These are phyloP conservation scores for Oreochromis mossambicus DNA, from an alignment of 2,797 vertebrate species.

Conservation along the genomic window DNA sequence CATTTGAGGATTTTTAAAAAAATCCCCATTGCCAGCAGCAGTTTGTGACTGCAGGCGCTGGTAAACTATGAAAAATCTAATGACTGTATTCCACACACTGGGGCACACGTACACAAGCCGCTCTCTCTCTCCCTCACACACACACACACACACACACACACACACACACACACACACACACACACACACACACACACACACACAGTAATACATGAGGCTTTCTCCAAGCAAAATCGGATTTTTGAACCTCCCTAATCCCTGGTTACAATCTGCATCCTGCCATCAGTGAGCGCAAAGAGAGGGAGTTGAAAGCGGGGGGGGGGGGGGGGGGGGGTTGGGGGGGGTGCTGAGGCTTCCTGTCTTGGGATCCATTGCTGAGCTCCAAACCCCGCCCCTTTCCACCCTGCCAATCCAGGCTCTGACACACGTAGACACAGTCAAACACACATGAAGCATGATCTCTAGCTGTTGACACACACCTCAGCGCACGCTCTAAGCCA, in stretches of 20 bases:
- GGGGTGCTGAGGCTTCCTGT: conserved; percentile 33
- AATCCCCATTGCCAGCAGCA: conserved; percentile 30
- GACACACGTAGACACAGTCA: conserved; percentile 30
- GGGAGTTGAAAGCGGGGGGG: neutral
- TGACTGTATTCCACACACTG: conserved; percentile 47
- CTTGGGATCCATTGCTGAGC: conserved; percentile 52
- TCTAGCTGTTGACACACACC: conserved; percentile 33
- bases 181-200: neutral
- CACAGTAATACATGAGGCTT: conserved; percentile 71
- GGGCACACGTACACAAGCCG: conserved; percentile 24
- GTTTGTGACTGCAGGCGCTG: conserved; percentile 52
- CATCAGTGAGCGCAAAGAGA: conserved; percentile 70
- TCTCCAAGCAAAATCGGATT: conserved; percentile 87
- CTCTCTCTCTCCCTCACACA: neutral
- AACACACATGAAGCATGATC: conserved; percentile 53
- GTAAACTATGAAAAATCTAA: conserved; percentile 80
- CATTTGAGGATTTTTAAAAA: conserved; percentile 36
- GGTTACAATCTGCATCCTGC: conserved; percentile 87
- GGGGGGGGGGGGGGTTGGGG: neutral
- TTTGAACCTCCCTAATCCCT: conserved; percentile 87
- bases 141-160: conserved; percentile 4
- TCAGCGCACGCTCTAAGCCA: conserved; percentile 9
- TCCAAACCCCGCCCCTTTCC: conserved; percentile 48
- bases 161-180: neutral
- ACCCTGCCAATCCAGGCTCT: conserved; percentile 40